These are phyloP conservation scores for Leptopilina boulardi DNA, from an alignment of 1,140 invertebrate species.

Conservation along the genomic window DNA sequence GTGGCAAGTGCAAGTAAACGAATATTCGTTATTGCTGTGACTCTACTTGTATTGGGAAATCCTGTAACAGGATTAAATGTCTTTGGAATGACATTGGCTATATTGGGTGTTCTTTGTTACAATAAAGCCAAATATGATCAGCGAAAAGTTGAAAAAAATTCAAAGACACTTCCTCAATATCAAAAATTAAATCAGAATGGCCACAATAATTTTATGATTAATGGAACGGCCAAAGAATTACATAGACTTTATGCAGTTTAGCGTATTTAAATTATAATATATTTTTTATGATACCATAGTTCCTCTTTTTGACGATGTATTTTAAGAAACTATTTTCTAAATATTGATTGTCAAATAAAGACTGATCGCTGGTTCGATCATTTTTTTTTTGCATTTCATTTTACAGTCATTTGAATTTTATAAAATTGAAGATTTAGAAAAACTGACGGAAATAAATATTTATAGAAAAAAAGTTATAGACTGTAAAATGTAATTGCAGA, in stretches of 20 bases:
- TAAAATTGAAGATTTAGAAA: neutral
- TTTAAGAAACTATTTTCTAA: neutral
- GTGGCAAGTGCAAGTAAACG: conserved; percentile 97
- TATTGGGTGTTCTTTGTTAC: conserved; percentile 93
- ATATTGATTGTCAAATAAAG: conserved; percentile 55
- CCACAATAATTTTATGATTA: conserved; percentile 56
- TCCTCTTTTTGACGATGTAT: too few species aligned
- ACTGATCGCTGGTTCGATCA: conserved; percentile 69
- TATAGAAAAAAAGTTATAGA: too few species aligned
- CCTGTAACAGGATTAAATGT: conserved; percentile 93
- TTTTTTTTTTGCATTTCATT: conserved; percentile 39
- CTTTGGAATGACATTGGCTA: conserved; percentile 93
- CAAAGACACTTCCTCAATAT: conserved; percentile 76
- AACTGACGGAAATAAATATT: neutral
- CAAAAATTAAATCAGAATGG: conserved; percentile 65
- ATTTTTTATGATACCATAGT: too few species aligned
- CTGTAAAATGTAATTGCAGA: too few species aligned
- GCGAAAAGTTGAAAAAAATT: conserved; percentile 76
- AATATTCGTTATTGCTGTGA: conserved; percentile 94
- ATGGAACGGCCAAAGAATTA: conserved; percentile 60
- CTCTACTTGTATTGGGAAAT: conserved; percentile 92
- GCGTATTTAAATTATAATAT: conserved; percentile 53
- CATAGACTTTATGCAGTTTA: conserved; percentile 63
- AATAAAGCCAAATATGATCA: conserved; percentile 90
- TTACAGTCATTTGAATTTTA: conserved; percentile 32